These are phyloP conservation scores for Tiliacea aurago DNA, from an alignment of 2,888 invertebrate genomes.

Conservation along the genomic window DNA sequence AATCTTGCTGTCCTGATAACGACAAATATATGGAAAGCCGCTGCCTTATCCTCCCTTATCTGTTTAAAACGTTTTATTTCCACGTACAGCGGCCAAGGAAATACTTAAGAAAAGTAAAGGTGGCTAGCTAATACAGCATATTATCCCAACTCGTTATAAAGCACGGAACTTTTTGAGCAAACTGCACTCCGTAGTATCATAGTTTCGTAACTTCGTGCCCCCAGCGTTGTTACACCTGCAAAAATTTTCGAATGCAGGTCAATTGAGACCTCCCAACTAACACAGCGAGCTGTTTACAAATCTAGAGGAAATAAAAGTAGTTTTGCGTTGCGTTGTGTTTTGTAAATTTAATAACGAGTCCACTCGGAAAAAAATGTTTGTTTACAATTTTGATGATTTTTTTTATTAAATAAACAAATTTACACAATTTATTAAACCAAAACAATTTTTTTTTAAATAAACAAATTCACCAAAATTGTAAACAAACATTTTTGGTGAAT, in stretches of 20 bases:
- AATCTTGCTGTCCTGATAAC: constrained; percentile 57
- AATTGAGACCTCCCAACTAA: constrained; percentile 33
- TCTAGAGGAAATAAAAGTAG: constrained; percentile 34
- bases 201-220: constrained; percentile 53
- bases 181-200: constrained; percentile 50
- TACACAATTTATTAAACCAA: no score
- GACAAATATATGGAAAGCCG: constrained; percentile 62
- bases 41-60: constrained; percentile 58
- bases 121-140: constrained; percentile 64
- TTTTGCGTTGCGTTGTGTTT: not conserved
- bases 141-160: constrained; percentile 66
- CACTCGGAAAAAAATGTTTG: not conserved
- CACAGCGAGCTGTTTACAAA: constrained; percentile 34
- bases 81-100: constrained; percentile 36
- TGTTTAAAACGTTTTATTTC: constrained; percentile 58
- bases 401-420: not conserved
- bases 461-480: no score
- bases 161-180: constrained; percentile 62
- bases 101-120: constrained; percentile 53
- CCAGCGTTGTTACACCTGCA: constrained; percentile 44
- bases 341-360: constrained; percentile 28
- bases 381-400: not conserved
- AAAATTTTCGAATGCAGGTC: constrained; percentile 59
- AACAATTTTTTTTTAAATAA: no score
- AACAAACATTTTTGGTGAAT: no score